Percentiles rank a stretch among this genome's conserved stretches.
Evolutionary conservation across 2,888 invertebrate species (phyloP).

Genomic region (Tromatobia lineatoria): DNA sequence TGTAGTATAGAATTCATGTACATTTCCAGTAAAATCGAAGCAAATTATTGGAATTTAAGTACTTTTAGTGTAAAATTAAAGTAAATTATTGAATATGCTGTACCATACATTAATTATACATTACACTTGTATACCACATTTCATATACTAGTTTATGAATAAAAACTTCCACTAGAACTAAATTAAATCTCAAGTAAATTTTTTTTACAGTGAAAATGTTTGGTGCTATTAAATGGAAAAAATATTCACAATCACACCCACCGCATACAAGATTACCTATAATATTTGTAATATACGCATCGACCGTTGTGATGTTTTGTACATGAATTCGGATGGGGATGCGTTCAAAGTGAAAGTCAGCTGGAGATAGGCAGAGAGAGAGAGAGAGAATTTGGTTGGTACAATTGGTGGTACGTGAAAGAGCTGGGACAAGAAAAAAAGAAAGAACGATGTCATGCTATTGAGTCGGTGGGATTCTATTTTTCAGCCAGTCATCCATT

Average conservation of each 20-base stretch:
- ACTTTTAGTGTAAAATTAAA: too few species aligned
- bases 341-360: slow-evolving; percentile 1
- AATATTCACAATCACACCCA: neutral
- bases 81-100: too few species aligned
- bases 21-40: too few species aligned
- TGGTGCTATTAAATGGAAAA: neutral
- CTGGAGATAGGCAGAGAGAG: slow-evolving; percentile 4
- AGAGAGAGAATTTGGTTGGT: slow-evolving; percentile 29
- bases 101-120: too few species aligned
- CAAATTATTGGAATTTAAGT: too few species aligned
- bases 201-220: neutral
- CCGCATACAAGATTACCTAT: neutral
- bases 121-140: too few species aligned
- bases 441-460: slow-evolving; percentile 46
- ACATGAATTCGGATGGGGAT: neutral
- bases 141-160: too few species aligned
- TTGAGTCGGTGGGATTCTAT: slow-evolving; percentile 52
- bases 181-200: neutral
- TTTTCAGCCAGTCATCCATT: slow-evolving; percentile 41
- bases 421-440: slow-evolving; percentile 21
- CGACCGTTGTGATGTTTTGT: neutral
- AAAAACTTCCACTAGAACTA: too few species aligned
- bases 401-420: slow-evolving; percentile 39
- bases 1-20: too few species aligned
- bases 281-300: neutral